Evolutionary conservation across 2,888 invertebrate species (phyloP), one percentile per base, ranked within the genome.

Genomic region (Eupithecia insigniata): DNA sequence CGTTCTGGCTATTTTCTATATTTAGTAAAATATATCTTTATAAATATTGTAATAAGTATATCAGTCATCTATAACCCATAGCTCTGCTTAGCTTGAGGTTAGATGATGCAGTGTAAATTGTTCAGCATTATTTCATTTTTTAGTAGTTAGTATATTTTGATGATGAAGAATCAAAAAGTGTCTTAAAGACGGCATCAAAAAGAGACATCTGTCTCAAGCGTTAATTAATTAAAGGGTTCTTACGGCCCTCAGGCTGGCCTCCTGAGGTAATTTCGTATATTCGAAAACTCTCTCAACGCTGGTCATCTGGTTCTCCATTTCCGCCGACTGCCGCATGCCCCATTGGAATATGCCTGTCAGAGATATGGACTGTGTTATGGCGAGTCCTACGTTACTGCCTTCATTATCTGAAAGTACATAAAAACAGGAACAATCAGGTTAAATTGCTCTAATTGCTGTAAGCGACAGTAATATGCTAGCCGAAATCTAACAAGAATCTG

Each of bases 321-420:
- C 98, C 0, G 98, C 97, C n/a, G 97, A 97, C 86, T 98, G 98
- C 18, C 98, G 94, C 95, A 98, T 97, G 10, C 97, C 97, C 97
- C 97, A 98, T 81, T 95, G 95, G 78, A 95, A 93, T 80, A 96
- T 90, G 28, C 96, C 96, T 14, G 96, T 95, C 43, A 96, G 82
- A 0, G 95, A 95, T 79, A 96, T 95, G 1, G 96, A 95, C 85
- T 96, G 96, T 0, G 96, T 96, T 66, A 96, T 96, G 0, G 96
- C 96, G 30, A 96, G 86, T 12, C 96, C 96, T 0, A 96, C 95
- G 78, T 93, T 89, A 66, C 95, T 95, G 26, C 95, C 95, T 61
- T 91, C 90, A 76, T 91, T 88, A 71, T 91, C 97, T 94, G 73
- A 76, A 71, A 67, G 36, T 16, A 64, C 7, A 62, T 1, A 26